Evolutionary conservation across 2,888 invertebrate species (phyloP).

Genomic region (Diplolepis rosae): DNA sequence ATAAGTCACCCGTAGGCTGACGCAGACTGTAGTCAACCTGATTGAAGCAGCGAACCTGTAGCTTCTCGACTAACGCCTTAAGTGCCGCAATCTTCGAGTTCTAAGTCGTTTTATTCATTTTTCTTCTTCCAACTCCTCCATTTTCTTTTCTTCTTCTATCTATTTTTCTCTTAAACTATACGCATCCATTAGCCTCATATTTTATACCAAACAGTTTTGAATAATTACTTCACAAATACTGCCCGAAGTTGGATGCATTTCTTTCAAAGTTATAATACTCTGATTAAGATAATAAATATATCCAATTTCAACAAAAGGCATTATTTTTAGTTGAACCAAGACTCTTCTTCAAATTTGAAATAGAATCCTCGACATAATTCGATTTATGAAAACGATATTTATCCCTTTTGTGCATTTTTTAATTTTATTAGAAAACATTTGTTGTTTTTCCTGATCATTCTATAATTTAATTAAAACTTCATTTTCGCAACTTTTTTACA

Average conservation of each 20-base stretch:
- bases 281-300: too few relatives aligned
- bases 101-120: conserved; percentile 38
- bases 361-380: too few relatives aligned
- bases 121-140: conserved; percentile 2
- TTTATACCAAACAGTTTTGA: neutral
- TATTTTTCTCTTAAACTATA: neutral
- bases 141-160: conserved; percentile 15
- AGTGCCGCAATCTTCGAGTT: conserved; percentile 58
- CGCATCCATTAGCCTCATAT: neutral
- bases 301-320: too few relatives aligned
- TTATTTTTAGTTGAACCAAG: too few relatives aligned
- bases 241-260: neutral
- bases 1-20: conserved; percentile 66
- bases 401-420: too few relatives aligned
- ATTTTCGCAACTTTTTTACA: too few relatives aligned
- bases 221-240: conserved; percentile 25
- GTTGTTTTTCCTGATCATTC: too few relatives aligned
- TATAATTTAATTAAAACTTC: too few relatives aligned
- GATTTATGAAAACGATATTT: too few relatives aligned
- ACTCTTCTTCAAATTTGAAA: too few relatives aligned
- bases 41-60: conserved; percentile 59
- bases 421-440: too few relatives aligned
- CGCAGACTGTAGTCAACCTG: conserved; percentile 57
- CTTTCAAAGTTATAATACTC: too few relatives aligned
- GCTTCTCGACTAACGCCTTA: conserved; percentile 52